These are phyloP conservation scores for Argyresthia goedartella DNA, from an alignment of 2,888 invertebrate species.

Conservation along the genomic window DNA sequence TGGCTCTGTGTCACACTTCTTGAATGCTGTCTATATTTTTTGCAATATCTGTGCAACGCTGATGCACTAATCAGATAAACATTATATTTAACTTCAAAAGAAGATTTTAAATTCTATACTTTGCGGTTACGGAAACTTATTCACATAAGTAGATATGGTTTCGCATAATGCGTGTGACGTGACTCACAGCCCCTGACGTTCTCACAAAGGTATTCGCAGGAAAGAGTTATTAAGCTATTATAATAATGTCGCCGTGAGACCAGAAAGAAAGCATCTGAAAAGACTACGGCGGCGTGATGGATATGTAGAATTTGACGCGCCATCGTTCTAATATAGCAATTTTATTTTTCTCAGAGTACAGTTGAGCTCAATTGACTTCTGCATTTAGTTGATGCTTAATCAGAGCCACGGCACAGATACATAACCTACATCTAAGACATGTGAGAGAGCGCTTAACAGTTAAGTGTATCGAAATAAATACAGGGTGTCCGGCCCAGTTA, in stretches of 20 bases:
- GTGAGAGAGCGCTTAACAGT: conserved; percentile 64
- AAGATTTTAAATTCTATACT: background rate
- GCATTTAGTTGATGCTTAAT: conserved; percentile 35
- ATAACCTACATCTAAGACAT: conserved; percentile 57
- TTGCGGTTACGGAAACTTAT: conserved; percentile 6
- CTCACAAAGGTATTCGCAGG: conserved; percentile 56
- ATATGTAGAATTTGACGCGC: conserved; percentile 32
- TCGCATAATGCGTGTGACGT: conserved; percentile 33
- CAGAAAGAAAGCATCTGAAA: conserved; percentile 20
- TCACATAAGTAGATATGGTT: conserved; percentile 38
- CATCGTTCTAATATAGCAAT: conserved; percentile 22
- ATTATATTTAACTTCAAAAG: background rate
- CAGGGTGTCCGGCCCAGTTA: conserved; percentile 46
- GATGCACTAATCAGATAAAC: background rate
- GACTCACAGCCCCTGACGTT: conserved; percentile 49
- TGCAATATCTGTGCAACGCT: background rate
- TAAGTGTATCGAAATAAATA: conserved; percentile 53
- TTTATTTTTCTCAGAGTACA: conserved; percentile 22
- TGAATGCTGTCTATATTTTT: conserved; percentile 3
- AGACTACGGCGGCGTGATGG: conserved; percentile 20
- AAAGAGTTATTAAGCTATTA: conserved; percentile 52
- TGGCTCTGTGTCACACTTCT: conserved; percentile 7
- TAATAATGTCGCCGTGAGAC: conserved; percentile 54
- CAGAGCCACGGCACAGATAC: conserved; percentile 59
- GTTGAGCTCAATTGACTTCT: conserved; percentile 32